Base-by-base conservation (phyloP, 2,797 vertebrate genomes). In the Mastacembelus armatus region DNA sequence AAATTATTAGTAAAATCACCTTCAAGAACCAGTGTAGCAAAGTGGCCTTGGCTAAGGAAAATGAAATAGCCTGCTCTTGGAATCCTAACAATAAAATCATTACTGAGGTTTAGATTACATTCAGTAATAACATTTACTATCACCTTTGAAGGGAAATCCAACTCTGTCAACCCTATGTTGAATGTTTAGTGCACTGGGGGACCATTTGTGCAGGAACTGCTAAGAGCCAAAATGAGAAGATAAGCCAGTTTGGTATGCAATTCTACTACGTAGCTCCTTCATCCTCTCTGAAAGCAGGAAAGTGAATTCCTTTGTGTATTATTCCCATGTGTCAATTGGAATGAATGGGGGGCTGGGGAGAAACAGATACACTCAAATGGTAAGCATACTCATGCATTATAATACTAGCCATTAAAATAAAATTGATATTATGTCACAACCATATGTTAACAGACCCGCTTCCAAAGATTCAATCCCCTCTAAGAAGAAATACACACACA, bases 241-340 rank as follows among this genome's bases (percentile, higher is more conserved):
- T 88, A 86, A 88, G 78, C 84, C 62, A 36, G 12, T 52, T 64
- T 3, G 68, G 86, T 86, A 89, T 88, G 84, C 78, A 70, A 78
- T 68, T 71, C 40, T 60, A 81, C 69, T 68, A 56, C 49, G 33
- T 54, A 44, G 47, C 69, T 56, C 39, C 42, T 74, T 79, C 55
- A 72, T 78, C 56, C 61, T 67, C 72, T 77, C 49, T 49, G 27
- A 77, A 83, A 43, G 66, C 47, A 82, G 50, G 73, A 68, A 73
- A 63, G 61, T 75, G 71, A 85, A 81, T 77, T 85, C 81, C 51
- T 85, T 49, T 61, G 58, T 64, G 68, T 59, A 67, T 87, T 78
- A 77, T 62, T 83, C 73, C 71, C 71, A 78, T 30, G 54, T 61
- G 59, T 74, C 79, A 67, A 35, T 16, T 9, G 30, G 19, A 42